Conservation (phyloP, 2,797 vertebrate genomes). For the Microhierax caerulescens region DNA sequence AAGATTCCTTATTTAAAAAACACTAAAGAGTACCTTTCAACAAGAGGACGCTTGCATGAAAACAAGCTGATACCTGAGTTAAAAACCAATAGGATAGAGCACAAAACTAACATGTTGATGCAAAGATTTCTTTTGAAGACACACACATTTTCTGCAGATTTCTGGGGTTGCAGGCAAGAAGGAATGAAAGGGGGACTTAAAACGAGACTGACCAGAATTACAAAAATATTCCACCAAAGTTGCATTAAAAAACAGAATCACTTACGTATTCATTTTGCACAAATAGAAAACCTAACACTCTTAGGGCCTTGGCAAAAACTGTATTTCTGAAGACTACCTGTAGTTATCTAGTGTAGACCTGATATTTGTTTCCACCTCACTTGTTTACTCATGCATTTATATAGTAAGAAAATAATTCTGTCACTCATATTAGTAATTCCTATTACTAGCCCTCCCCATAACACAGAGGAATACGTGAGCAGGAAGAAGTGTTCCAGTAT, state of each 20-base stretch:
- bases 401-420: background rate
- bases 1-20: background rate
- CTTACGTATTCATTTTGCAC: background rate
- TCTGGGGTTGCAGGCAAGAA: rapidly evolving
- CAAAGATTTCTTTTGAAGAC: background rate
- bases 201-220: background rate
- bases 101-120: background rate
- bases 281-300: background rate
- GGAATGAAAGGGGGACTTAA: background rate
- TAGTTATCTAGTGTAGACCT: background rate
- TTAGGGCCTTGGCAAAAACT: background rate
- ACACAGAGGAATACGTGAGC: background rate
- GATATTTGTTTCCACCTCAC: background rate
- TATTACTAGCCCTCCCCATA: background rate
- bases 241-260: background rate
- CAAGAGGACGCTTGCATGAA: background rate
- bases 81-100: background rate
- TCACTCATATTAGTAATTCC: background rate
- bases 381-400: background rate
- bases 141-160: background rate
- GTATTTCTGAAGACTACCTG: background rate
- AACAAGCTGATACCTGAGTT: background rate
- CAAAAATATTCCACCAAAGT: background rate
- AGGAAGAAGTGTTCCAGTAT: background rate
- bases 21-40: background rate